These are phyloP conservation scores for Semicossyphus pulcher DNA, from an alignment of 2,113 vertebrate genomes.

Conservation along the genomic window DNA sequence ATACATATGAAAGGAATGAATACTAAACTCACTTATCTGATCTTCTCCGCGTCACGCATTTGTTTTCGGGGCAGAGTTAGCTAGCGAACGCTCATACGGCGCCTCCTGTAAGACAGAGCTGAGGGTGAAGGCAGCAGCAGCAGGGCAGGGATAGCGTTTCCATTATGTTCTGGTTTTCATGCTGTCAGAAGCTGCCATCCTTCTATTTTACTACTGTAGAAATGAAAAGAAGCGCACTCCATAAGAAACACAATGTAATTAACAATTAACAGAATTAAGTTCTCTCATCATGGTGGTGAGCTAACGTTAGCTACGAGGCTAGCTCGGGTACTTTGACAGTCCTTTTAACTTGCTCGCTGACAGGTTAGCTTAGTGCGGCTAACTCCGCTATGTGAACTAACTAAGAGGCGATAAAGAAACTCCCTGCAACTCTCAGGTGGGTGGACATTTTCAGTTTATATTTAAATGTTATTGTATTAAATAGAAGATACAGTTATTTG, in stretches of 20 bases:
- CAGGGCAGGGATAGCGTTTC: not conserved
- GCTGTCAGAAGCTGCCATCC: slow-evolving; percentile 42
- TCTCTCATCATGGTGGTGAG: slow-evolving; percentile 6
- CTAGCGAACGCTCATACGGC: too few relatives aligned
- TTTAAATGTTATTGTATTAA: not conserved
- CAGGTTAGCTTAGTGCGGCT: slow-evolving; percentile 66
- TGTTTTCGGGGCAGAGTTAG: not conserved
- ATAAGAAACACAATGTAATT: not conserved
- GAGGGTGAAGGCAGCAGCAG: fast-evolving
- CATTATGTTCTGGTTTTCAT: slow-evolving; percentile 57
- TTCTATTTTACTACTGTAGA: not conserved
- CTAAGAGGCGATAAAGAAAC: slow-evolving; percentile 46
- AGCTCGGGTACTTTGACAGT: slow-evolving; percentile 44
- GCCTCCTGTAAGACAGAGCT: slow-evolving; percentile 8
- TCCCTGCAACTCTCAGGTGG: slow-evolving; percentile 59
- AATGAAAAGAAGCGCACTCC: not conserved
- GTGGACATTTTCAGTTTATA: slow-evolving; percentile 23
- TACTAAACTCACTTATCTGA: not conserved
- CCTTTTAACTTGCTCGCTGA: slow-evolving; percentile 52
- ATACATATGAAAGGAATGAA: not conserved
- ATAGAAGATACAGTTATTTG: not conserved
- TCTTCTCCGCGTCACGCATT: not conserved
- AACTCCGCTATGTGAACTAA: slow-evolving; percentile 66
- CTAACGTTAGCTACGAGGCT: slow-evolving; percentile 41
- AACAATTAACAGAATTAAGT: not conserved